Evolutionary conservation across 2,113 vertebrate species (phyloP), one percentile per base, ranked within the genome.

Genomic region (Aramus guarauna): DNA sequence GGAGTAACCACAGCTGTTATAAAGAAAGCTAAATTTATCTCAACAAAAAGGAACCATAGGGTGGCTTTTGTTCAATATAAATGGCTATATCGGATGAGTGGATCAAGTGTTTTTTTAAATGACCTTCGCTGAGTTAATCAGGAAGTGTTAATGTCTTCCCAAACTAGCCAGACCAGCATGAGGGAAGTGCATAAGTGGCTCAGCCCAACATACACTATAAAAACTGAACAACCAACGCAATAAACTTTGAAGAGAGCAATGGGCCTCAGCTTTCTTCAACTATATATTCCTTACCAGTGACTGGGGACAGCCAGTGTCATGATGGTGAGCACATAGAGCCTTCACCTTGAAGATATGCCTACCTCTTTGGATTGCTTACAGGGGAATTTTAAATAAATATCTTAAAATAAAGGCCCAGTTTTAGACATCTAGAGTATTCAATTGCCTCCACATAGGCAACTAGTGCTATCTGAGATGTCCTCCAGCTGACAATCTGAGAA

Each of bases 11-110:
- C 20, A 68, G 10, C 12, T 75, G 15, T 37, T 89, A 37, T 12
- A 64, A 60, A 59, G n/a, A 29, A 91, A 68, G 19, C 2, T 73
- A 45, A 83, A 75, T 15, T 62, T 83, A 34, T 6, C 14, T 86
- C 23, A 73, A 43, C 24, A 36, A 48, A 39, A 73, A 24, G 5
- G 1, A 78, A 36, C 9, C 4, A 26, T 0, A 1, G 3, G 1
- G 5, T 91, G 18, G 21, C 5, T 82, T 91, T 50, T 55, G 5
- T 39, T 67, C 63, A 67, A 18, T 39, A 39, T 27, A 36, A 75
- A 36, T 2, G 4, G 4, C 15, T 86, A 23, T 26, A 58, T 53
- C 45, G 60, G 24, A 14, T 59, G 37, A 66, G 5, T 37, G 34
- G 9, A 73, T 79, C 19, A 58, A 21, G 3, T 45, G 6, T 0